phyloP scores from a whole-genome alignment of 2,797 vertebrate species.

The Apodemus agrarius region DNA sequence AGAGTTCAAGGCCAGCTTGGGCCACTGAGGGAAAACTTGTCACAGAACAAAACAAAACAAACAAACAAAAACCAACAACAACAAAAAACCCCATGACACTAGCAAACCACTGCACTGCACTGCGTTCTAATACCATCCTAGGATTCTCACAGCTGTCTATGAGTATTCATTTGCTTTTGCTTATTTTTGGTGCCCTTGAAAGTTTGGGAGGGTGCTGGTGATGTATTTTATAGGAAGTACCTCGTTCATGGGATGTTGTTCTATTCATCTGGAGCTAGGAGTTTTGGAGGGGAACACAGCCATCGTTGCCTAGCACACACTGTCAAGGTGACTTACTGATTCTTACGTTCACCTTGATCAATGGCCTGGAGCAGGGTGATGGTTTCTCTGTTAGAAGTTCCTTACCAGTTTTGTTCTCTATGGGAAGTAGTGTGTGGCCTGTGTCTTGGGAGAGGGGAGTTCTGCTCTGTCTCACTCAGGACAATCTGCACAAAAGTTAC shows the following conservation, averaged over 20 bases:
- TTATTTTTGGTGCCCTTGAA: conserved; percentile 29
- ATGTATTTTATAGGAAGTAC: background rate
- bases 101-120: background rate
- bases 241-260: background rate
- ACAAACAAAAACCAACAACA: too few relatives aligned
- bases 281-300: background rate
- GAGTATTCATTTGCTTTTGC: background rate
- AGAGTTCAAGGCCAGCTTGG: background rate
- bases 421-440: background rate
- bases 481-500: background rate
- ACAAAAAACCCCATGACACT: too few relatives aligned
- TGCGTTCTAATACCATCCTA: background rate
- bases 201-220: background rate
- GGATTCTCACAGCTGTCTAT: background rate
- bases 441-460: background rate
- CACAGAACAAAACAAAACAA: background rate
- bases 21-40: background rate
- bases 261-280: background rate
- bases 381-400: background rate
- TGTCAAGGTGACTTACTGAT: background rate
- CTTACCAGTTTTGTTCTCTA: background rate
- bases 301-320: background rate
- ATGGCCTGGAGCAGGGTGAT: background rate
- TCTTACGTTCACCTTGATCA: background rate
- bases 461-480: background rate